Evolutionary conservation across 2,888 invertebrate genomes (phyloP).

Genomic region (Tenthredo amoena): DNA sequence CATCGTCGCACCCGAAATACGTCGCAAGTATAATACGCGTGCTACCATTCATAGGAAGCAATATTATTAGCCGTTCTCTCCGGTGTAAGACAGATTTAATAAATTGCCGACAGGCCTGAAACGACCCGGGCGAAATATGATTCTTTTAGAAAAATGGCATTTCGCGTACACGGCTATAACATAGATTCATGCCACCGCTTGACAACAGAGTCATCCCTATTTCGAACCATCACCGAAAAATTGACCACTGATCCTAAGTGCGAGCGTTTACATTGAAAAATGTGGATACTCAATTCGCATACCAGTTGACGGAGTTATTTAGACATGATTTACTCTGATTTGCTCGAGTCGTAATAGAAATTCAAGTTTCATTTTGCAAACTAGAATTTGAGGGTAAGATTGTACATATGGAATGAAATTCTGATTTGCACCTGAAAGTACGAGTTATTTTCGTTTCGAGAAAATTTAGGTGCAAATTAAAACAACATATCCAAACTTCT

Average conservation of each 20-base stretch:
- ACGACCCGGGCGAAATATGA: slow-evolving; percentile 12
- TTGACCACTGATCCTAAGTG: neutral
- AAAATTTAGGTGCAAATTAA: too few relatives aligned
- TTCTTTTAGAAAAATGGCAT: slow-evolving; percentile 35
- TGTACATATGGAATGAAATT: too few relatives aligned
- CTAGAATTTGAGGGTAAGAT: too few relatives aligned
- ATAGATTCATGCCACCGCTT: neutral
- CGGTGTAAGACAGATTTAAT: slow-evolving; percentile 36
- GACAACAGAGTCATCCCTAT: neutral
- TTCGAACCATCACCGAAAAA: neutral
- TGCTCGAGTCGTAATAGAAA: too few relatives aligned
- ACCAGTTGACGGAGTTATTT: neutral
- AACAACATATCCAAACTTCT: too few relatives aligned
- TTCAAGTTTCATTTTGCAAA: too few relatives aligned
- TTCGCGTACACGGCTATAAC: neutral
- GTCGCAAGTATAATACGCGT: slow-evolving; percentile 7
- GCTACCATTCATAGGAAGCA: slow-evolving; percentile 8
- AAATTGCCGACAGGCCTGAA: slow-evolving; percentile 23
- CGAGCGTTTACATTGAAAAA: neutral
- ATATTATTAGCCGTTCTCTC: slow-evolving; percentile 27
- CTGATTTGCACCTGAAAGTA: too few relatives aligned
- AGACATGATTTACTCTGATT: neutral
- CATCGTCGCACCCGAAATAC: slow-evolving; percentile 45
- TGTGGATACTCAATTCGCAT: neutral
- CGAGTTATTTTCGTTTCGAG: too few relatives aligned